A percentile compares a stretch with the other conserved stretches of the same genome.
phyloP scores from a whole-genome alignment of 2,797 vertebrate species.

The Pristis pectinata region DNA sequence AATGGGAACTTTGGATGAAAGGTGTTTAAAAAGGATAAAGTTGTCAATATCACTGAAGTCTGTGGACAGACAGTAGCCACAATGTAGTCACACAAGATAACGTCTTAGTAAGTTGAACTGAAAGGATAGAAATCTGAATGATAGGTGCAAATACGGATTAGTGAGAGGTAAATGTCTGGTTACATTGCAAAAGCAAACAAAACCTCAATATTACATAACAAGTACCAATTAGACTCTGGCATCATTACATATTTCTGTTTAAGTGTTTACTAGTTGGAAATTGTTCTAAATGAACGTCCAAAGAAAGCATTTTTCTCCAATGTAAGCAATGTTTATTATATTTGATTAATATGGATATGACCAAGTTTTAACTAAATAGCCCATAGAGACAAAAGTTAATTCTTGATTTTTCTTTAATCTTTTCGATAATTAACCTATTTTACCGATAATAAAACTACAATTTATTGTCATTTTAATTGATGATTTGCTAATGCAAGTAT shows the following conservation, averaged over 20 bases:
- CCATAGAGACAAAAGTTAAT: background rate
- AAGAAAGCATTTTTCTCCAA: background rate
- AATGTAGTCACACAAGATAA: too few relatives aligned
- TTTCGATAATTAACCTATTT: background rate
- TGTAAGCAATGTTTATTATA: background rate
- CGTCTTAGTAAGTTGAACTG: background rate
- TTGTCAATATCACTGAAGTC: background rate
- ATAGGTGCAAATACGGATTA: background rate
- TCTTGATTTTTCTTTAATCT: background rate
- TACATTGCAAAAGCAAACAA: background rate
- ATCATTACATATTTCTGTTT: background rate
- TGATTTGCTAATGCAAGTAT: background rate
- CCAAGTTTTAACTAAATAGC: background rate
- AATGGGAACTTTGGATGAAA: background rate
- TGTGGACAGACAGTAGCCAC: too few relatives aligned
- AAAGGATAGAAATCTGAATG: background rate
- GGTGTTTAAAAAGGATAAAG: background rate
- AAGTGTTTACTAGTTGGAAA: background rate
- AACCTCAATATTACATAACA: background rate
- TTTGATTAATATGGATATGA: background rate
- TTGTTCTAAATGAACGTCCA: background rate
- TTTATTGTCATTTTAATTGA: background rate
- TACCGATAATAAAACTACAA: background rate
- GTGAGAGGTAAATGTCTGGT: background rate
- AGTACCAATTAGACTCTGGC: background rate